Evolutionary conservation across 2,888 invertebrate genomes (phyloP), one percentile per base, ranked within the genome.

Genomic region (Ochropleura leucogaster): DNA sequence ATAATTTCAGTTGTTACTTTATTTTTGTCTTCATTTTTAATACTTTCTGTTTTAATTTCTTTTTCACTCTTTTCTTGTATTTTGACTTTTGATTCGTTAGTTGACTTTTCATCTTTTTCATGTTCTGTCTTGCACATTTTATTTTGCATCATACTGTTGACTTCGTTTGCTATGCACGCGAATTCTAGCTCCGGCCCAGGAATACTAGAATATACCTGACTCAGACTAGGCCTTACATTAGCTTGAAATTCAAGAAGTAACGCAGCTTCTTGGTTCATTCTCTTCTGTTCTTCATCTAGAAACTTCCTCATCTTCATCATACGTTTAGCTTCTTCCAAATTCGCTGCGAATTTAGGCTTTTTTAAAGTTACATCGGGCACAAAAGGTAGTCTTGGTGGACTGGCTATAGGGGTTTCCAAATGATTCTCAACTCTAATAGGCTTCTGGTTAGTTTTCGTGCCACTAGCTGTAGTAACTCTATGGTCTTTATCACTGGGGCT

Each of bases 311-410:
- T 97, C 92, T 97, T 97, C 96, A 97, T 97, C 69, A 97, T 92
- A 84, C 96, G 96, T 85, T 96, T 97, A 0, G 97, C 97, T 94
- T 98, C 98, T 84, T 97, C 96, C 62, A 97, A 96, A 90, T 98
- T 98, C 0, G 97, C 97, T 0, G 97, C 97, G 74, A 97, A 97
- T 93, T 97, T 98, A 0, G 97, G 97, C 89, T 98, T 98, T 82
- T 97, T 97, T 47, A 97, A 87, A 18, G 96, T 96, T 0, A 96
- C 92, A 66, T 96, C 96, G n/a, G 96, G 95, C 2, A 95, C 95
- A 73, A 95, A 95, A 3, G 95, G 94, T 18, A 96, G 79, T 53
- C 95, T 88, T 4, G 95, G 94, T 0, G 95, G 95, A 0, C 93
- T 90, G 10, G 90, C 84, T 65, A 95, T 92, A 7, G 95, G 95